Conservation (phyloP, 2,888 invertebrate species). For the Adineta ricciae region DNA sequence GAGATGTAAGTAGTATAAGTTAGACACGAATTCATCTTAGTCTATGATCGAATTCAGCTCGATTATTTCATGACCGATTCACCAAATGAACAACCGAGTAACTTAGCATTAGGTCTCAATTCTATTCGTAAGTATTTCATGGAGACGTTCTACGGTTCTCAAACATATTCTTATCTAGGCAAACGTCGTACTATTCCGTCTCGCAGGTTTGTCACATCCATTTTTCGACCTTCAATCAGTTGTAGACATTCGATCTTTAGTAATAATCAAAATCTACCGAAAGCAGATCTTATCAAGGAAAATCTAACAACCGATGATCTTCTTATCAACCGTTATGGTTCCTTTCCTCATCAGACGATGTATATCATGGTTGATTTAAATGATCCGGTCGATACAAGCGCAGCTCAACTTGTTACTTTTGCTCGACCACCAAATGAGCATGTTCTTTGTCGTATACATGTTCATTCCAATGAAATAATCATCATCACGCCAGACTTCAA, state of each 20-base stretch:
- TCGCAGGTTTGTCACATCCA: not conserved
- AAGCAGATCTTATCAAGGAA: constrained; percentile 42
- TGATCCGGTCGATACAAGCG: not conserved
- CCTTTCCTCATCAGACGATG: constrained; percentile 44
- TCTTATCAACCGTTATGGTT: constrained; percentile 41
- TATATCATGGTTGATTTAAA: constrained; percentile 48
- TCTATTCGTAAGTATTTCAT: constrained; percentile 40
- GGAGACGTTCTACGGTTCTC: too few species aligned
- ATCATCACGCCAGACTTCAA: constrained; percentile 47
- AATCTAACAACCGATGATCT: constrained; percentile 41
- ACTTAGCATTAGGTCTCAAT: constrained; percentile 38
- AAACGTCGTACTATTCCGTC: constrained; percentile 37
- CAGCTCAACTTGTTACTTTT: not conserved
- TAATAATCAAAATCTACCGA: constrained; percentile 41
- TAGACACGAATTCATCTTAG: too few species aligned
- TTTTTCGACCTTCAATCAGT: too few species aligned
- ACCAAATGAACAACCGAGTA: constrained; percentile 40
- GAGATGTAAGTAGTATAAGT: not conserved
- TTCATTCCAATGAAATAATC: constrained; percentile 46
- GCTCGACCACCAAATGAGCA: constrained; percentile 39
- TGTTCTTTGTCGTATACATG: constrained; percentile 43
- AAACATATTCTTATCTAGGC: constrained; percentile 34
- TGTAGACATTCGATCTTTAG: too few species aligned
- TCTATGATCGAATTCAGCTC: not conserved
- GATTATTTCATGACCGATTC: constrained; percentile 35